Base-by-base conservation (phyloP, 2,888 invertebrate genomes). In the Synanthedon vespiformis region DNA sequence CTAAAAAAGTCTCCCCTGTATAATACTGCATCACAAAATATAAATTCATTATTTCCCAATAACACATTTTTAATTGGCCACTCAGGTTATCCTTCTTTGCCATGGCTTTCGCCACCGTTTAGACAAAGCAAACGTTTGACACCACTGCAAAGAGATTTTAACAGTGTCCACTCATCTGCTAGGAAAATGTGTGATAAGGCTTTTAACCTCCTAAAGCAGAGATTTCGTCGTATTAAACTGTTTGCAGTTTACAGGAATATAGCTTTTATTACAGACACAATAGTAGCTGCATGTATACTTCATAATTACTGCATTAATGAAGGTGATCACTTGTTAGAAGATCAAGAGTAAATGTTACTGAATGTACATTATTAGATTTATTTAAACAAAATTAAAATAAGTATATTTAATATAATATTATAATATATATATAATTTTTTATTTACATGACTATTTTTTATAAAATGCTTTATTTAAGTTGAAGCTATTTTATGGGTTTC, bases 261-360 rank as follows among this genome's bases (percentile, higher is more conserved):
- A 53, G 59, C 69, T 52, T 80, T 79, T 61, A 77, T 80, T 53
- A 77, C 74, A 53, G 78, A 80, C 53, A 70, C 75, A 54, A 63
- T 77, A 59, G 77, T 77, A 49, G 78, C 78, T 51, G 76, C 80
- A 53, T 80, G 80, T 58, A 74, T 80, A 57, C 65, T 80, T 56
- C 78, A 80, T 57, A 80, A 80, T 58, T 78, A 76, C 62, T 79
- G 78, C 59, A 60, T 77, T 13, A 61, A 63, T 62, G 78, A 79
- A 67, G 72, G 74, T 70, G 77, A 77, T 54, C 58, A 68, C 54
- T 22, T 48, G 16, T 12, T 48, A 22, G 70, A 72, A 54, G 68
- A 68, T 55, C 59, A 62, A 56, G 60, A 65, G 50, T 61, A 53
- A 54, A 18, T 48, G 16, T 16, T 48, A 48, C 4, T 48, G 10